phyloP scores from a whole-genome alignment of 2,113 vertebrate genomes.

The Lophotis ruficrista region DNA sequence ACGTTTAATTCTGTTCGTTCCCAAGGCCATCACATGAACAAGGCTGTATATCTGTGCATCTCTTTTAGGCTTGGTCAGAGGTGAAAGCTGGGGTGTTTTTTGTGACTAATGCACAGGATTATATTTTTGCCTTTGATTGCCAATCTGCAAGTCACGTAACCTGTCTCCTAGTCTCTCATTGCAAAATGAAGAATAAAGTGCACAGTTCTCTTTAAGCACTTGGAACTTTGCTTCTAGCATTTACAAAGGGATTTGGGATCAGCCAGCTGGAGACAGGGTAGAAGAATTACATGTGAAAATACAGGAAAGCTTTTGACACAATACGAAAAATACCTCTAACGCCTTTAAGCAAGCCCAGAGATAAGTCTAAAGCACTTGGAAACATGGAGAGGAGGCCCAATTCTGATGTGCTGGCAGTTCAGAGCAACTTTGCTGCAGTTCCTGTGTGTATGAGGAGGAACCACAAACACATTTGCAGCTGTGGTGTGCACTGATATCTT shows the following conservation, averaged over 20 bases:
- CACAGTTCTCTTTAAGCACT: not conserved
- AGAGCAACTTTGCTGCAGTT: not conserved
- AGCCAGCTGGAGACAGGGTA: not conserved
- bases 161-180: not conserved
- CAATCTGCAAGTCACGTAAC: not conserved
- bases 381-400: not conserved
- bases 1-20: not conserved
- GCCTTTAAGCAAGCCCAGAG: not conserved
- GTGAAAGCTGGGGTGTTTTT: not conserved
- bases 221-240: not conserved
- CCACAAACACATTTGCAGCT: slow-evolving; percentile 23
- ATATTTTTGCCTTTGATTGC: not conserved
- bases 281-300: not conserved
- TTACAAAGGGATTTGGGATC: slow-evolving; percentile 2
- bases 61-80: not conserved
- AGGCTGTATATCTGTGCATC: not conserved
- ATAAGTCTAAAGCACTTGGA: not conserved
- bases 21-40: not conserved
- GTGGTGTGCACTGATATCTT: not conserved
- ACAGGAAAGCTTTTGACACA: not conserved
- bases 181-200: not conserved
- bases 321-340: not conserved
- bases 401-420: not conserved
- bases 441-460: not conserved
- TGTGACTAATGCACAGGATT: not conserved